phyloP scores from a whole-genome alignment of 2,113 vertebrate species.

The Etia nguti region DNA sequence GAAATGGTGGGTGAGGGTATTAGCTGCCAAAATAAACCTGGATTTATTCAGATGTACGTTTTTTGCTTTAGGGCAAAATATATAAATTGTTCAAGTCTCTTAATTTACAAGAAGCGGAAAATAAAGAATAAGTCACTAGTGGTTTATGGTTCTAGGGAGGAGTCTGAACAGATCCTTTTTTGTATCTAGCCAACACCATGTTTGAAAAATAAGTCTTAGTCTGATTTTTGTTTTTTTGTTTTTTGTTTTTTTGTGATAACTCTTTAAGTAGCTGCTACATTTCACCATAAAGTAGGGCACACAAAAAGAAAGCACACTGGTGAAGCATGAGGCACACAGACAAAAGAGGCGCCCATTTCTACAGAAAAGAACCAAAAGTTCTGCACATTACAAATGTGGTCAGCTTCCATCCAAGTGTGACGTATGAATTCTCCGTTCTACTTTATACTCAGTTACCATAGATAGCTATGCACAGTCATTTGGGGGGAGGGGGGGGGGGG shows the following conservation, averaged over 20 bases:
- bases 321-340: neutral
- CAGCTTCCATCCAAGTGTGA: neutral
- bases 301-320: neutral
- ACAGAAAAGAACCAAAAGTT: neutral
- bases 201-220: accelerated
- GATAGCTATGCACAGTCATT: neutral
- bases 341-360: neutral
- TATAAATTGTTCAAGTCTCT: neutral
- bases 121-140: neutral
- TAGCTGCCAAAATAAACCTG: neutral
- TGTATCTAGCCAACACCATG: neutral
- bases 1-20: neutral
- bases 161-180: neutral
- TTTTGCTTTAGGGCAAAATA: neutral
- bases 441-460: neutral
- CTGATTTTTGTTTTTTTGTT: accelerated
- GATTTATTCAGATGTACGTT: neutral
- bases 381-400: neutral
- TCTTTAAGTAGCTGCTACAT: neutral
- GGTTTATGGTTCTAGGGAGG: neutral
- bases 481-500: too few relatives aligned
- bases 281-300: neutral
- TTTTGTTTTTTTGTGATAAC: neutral
- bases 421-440: too few relatives aligned
- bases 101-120: neutral